Percentiles rank a stretch among this genome's conserved stretches.
phyloP scores from a whole-genome alignment of 30 jellyfish, hydroid and myxozoan genomes.

The Sanderia malayensis region DNA sequence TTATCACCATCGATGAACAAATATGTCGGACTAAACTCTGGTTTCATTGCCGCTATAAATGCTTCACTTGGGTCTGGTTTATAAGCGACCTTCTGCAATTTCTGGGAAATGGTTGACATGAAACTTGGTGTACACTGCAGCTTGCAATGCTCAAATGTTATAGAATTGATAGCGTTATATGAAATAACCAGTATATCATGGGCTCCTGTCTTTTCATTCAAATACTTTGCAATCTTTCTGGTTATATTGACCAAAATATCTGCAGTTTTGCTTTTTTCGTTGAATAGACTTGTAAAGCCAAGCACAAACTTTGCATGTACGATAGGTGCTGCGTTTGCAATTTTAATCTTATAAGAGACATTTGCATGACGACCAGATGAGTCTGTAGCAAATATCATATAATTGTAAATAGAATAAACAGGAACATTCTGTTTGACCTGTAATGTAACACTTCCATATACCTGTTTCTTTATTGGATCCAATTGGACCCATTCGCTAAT shows the following conservation, averaged over 20 bases:
- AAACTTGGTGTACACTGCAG: conserved; percentile 59
- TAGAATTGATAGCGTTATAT: conserved; percentile 34
- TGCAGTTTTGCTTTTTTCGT: conserved; percentile 35
- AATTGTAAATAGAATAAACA: conserved; percentile 31
- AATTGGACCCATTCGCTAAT: conserved; percentile 87
- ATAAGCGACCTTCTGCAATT: conserved; percentile 45
- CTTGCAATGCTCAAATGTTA: conserved; percentile 56
- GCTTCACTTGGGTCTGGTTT: conserved; percentile 63
- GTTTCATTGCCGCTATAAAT: conserved; percentile 58
- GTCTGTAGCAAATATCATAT: conserved; percentile 76
- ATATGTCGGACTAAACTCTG: conserved; percentile 44
- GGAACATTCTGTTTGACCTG: conserved; percentile 50
- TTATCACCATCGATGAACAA: conserved; percentile 63
- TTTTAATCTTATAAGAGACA: conserved; percentile 54
- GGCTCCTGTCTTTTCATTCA: conserved; percentile 11
- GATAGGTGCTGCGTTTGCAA: conserved; percentile 42
- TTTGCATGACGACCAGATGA: conserved; percentile 94
- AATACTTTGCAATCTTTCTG: conserved; percentile 19
- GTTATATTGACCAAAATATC: conserved; percentile 48
- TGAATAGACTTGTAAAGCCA: conserved; percentile 55
- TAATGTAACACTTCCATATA: conserved; percentile 73
- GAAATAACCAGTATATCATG: conserved; percentile 26
- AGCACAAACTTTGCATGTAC: conserved; percentile 42
- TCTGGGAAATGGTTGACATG: conserved; percentile 26
- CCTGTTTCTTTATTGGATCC: conserved; percentile 38